These are phyloP conservation scores for Yponomeuta cagnagella DNA, from an alignment of 2,888 invertebrate species.

Conservation along the genomic window DNA sequence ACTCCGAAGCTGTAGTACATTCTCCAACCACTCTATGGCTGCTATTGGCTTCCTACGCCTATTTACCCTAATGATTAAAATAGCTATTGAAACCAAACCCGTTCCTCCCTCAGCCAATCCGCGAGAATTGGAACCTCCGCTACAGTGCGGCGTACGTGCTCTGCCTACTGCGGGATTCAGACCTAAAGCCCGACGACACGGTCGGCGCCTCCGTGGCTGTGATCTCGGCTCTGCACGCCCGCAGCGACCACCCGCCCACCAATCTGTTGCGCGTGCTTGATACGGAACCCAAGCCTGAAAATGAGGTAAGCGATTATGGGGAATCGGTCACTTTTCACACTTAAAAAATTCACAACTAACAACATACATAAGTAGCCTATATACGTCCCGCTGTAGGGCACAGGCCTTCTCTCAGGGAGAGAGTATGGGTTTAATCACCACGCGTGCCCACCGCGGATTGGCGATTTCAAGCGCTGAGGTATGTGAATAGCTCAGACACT, in stretches of 20 bases:
- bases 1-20: not conserved
- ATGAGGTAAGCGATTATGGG: conserved; percentile 41
- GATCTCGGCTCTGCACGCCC: conserved; percentile 36
- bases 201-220: conserved; percentile 59
- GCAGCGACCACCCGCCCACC: conserved; percentile 38
- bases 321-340: not conserved
- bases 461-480: too few relatives aligned
- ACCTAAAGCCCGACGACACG: conserved; percentile 69
- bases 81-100: not conserved
- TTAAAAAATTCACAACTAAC: too few relatives aligned
- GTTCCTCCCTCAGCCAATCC: conserved; percentile 77
- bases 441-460: too few relatives aligned
- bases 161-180: conserved; percentile 83
- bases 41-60: too few relatives aligned
- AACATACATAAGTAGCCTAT: too few relatives aligned
- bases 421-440: too few relatives aligned
- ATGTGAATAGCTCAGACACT: too few relatives aligned
- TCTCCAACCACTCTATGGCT: too few relatives aligned
- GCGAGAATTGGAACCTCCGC: conserved; percentile 95
- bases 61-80: not conserved
- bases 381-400: too few relatives aligned
- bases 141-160: conserved; percentile 93
- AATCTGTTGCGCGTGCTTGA: conserved; percentile 56
- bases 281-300: conserved; percentile 53
- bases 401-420: too few relatives aligned